Evolutionary conservation across 1,140 invertebrate species (phyloP).

Genomic region (Cylas formicarius): DNA sequence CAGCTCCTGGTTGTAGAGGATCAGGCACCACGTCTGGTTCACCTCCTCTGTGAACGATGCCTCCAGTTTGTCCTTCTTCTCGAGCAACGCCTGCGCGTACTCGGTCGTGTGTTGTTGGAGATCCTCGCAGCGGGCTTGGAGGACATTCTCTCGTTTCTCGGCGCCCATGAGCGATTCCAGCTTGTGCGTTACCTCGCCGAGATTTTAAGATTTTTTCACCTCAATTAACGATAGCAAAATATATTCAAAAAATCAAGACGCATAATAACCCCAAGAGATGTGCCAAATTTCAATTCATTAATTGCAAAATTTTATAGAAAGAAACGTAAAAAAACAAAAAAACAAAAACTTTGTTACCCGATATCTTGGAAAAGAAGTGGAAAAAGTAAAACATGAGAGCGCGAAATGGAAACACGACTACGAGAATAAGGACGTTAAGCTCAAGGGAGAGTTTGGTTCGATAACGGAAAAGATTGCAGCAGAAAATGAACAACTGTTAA

Average conservation of each 20-base stretch:
- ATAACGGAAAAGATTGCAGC: too few relatives aligned
- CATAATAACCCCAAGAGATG: too few relatives aligned
- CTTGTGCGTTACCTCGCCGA: conserved; percentile 51
- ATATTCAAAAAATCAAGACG: too few relatives aligned
- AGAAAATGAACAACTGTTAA: conserved; percentile 35
- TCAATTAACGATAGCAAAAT: too few relatives aligned
- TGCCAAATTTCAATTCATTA: too few relatives aligned
- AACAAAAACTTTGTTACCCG: too few relatives aligned
- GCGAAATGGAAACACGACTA: conserved; percentile 42
- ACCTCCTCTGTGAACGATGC: conserved; percentile 63
- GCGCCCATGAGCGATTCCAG: conserved; percentile 48
- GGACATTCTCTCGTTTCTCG: conserved; percentile 46
- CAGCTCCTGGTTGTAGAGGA: conserved; percentile 78
- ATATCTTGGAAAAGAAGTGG: too few relatives aligned
- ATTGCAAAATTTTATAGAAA: too few relatives aligned
- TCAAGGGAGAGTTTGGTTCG: conserved; percentile 28
- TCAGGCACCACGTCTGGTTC: conserved; percentile 68
- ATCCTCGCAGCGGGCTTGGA: conserved; percentile 62
- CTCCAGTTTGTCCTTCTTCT: conserved; percentile 61
- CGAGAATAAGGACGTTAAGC: conserved; percentile 34
- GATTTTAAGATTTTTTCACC: too few relatives aligned
- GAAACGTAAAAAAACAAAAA: too few relatives aligned
- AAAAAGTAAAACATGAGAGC: conserved; percentile 34
- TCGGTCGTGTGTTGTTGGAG: conserved; percentile 51
- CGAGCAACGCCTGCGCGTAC: conserved; percentile 43